Evolutionary conservation across 1,140 invertebrate species (phyloP).

Genomic region (Ylistrum balloti): DNA sequence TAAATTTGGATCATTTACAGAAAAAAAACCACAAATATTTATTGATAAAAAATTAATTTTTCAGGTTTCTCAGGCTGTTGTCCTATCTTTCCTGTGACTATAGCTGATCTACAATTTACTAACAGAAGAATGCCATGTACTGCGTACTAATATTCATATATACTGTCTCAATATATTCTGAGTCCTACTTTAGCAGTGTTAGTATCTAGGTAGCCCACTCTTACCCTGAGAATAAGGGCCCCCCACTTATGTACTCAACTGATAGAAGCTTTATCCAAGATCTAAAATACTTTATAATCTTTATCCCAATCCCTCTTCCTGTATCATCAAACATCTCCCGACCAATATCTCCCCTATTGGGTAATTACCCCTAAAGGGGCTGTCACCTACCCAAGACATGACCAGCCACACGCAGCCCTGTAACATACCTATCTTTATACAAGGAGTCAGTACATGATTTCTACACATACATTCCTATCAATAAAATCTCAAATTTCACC

Average conservation of each 20-base stretch:
- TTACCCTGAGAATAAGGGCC: not conserved
- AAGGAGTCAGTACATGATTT: not conserved
- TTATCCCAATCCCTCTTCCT: not conserved
- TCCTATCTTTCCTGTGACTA: too few relatives aligned
- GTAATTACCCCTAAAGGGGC: conserved; percentile 1
- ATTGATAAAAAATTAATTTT: too few relatives aligned
- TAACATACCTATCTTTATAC: not conserved
- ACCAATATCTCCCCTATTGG: not conserved
- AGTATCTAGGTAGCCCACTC: not conserved
- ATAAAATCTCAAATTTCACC: conserved; percentile 31
- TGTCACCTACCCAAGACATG: not conserved
- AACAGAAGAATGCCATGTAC: too few relatives aligned
- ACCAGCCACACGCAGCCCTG: not conserved
- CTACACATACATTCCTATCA: not conserved
- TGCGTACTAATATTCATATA: too few relatives aligned
- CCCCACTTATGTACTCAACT: not conserved
- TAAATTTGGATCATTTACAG: not conserved
- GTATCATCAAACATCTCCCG: not conserved
- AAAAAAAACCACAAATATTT: not conserved
- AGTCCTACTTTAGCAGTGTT: not conserved
- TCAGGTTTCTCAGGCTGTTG: too few relatives aligned
- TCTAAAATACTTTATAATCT: not conserved
- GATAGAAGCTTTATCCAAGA: not conserved
- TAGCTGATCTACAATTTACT: too few relatives aligned
- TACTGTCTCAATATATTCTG: not conserved